Conservation (phyloP, 2,113 vertebrate species). For the Elephantulus edwardii region DNA sequence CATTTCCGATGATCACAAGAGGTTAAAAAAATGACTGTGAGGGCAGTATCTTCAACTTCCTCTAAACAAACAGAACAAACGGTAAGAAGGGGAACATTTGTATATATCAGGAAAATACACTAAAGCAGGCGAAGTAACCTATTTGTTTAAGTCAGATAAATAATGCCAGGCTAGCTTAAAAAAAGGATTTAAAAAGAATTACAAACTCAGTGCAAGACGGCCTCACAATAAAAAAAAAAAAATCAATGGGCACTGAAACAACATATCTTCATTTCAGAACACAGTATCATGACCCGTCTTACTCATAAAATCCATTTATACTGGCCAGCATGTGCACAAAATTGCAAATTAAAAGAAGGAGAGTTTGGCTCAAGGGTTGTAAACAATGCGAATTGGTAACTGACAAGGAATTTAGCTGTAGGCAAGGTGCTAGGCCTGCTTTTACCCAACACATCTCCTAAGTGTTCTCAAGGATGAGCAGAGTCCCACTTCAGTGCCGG, state of each 20-base stretch:
- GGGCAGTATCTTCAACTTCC: slow-evolving; percentile 33
- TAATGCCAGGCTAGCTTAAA: slow-evolving; percentile 36
- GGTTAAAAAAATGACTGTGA: background rate
- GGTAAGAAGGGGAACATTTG: slow-evolving; percentile 45
- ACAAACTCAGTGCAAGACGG: slow-evolving; percentile 35
- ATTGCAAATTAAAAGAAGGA: slow-evolving; percentile 42
- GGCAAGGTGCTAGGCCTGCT: slow-evolving; percentile 14
- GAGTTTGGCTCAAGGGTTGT: slow-evolving; percentile 36
- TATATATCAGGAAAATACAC: slow-evolving; percentile 39
- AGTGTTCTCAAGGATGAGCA: slow-evolving; percentile 25
- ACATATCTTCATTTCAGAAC: slow-evolving; percentile 54
- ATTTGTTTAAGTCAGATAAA: slow-evolving; percentile 55
- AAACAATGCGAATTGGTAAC: slow-evolving; percentile 49
- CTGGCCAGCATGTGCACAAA: slow-evolving; percentile 39
- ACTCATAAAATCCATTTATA: slow-evolving; percentile 60
- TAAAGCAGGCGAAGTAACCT: background rate
- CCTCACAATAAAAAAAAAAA: slow-evolving; percentile 26
- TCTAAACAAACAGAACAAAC: slow-evolving; percentile 24
- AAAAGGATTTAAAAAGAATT: slow-evolving; percentile 60
- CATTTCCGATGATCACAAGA: background rate
- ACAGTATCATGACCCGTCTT: slow-evolving; percentile 34
- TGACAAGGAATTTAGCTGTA: slow-evolving; percentile 48
- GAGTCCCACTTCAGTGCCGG: background rate
- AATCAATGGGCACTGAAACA: slow-evolving; percentile 24
- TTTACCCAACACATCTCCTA: background rate